phyloP scores from a whole-genome alignment of 2,888 invertebrate species.

The Dermolepida albohirtum region DNA sequence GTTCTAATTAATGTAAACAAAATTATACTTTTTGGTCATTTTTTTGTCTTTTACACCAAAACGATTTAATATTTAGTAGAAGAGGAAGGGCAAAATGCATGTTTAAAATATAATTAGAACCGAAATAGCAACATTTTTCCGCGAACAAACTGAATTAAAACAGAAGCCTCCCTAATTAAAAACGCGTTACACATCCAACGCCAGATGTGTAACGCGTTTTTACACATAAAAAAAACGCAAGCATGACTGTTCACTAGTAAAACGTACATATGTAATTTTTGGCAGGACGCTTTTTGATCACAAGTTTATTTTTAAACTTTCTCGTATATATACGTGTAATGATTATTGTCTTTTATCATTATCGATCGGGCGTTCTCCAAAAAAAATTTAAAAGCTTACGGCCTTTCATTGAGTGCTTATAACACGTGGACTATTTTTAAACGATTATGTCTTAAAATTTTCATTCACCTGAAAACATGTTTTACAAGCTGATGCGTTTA shows the following conservation, averaged over 20 bases:
- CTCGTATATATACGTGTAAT: constrained; percentile 5
- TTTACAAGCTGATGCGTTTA: constrained; percentile 1
- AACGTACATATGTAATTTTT: constrained; percentile 29
- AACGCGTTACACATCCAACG: constrained; percentile 19
- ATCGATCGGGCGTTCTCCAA: constrained; percentile 15
- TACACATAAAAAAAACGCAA: constrained; percentile 11
- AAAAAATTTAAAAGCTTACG: not conserved
- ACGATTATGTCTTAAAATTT: constrained; percentile 14
- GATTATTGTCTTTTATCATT: constrained; percentile 27
- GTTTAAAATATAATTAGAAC: constrained; percentile 11
- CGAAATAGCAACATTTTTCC: constrained; percentile 1
- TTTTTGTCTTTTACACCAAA: too few relatives aligned
- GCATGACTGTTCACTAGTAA: constrained; percentile 19
- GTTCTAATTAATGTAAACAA: too few relatives aligned
- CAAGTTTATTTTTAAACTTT: constrained; percentile 28
- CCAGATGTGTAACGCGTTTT: too few relatives aligned
- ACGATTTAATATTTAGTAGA: too few relatives aligned
- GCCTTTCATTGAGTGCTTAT: constrained; percentile 22
- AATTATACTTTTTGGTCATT: too few relatives aligned
- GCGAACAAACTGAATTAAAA: constrained; percentile 24
- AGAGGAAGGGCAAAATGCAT: not conserved
- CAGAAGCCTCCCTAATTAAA: constrained; percentile 25
- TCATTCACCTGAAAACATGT: constrained; percentile 27
- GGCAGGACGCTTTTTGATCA: constrained; percentile 25
- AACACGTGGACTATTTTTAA: constrained; percentile 17